These are phyloP conservation scores for Tragelaphus oryx DNA, from an alignment of 2,797 vertebrate genomes.

Conservation along the genomic window DNA sequence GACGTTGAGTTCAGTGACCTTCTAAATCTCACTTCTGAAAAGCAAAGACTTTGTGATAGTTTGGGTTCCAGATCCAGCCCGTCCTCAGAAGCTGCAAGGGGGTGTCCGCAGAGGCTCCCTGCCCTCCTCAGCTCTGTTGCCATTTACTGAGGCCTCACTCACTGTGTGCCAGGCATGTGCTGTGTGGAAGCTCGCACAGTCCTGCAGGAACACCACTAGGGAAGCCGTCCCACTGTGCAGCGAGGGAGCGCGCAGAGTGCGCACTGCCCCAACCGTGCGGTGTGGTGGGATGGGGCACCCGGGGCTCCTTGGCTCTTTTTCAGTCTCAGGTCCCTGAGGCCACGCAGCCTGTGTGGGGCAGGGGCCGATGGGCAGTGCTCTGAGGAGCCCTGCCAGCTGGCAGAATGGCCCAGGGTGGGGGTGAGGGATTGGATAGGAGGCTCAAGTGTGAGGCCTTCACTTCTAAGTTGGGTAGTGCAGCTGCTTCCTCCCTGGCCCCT, in stretches of 20 bases:
- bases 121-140: neutral
- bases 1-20: neutral
- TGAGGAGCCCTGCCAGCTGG: accelerated
- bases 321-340: neutral
- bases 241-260: accelerated
- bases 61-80: neutral
- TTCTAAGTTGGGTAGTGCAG: neutral
- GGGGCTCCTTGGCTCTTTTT: neutral
- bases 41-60: neutral
- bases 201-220: accelerated
- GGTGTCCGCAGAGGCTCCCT: neutral
- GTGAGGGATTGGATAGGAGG: neutral
- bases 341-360: neutral
- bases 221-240: neutral
- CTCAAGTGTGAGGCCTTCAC: neutral
- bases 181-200: neutral
- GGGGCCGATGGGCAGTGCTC: too few relatives aligned
- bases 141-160: neutral
- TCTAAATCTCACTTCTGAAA: neutral
- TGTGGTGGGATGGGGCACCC: neutral
- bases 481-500: neutral
- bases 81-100: neutral
- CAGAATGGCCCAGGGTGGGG: neutral
- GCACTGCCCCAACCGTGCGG: neutral
- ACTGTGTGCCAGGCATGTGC: neutral